These are phyloP conservation scores for Hipposideros larvatus DNA, from an alignment of 2,797 vertebrate genomes.

Conservation along the genomic window DNA sequence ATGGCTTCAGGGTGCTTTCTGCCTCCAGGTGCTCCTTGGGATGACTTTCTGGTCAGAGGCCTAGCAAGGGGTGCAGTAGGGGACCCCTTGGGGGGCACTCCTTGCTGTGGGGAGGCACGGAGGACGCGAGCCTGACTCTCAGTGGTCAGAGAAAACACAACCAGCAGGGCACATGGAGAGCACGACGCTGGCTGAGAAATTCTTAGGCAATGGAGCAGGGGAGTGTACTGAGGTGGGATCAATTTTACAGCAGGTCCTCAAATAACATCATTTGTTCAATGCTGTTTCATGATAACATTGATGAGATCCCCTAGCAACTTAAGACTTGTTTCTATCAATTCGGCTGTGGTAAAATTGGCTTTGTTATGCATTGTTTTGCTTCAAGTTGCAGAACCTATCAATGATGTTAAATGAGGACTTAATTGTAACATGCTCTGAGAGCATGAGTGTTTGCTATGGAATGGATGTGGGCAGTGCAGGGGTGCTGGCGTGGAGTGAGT, in stretches of 20 bases:
- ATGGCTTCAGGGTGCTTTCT: not conserved
- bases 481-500: rapidly evolving
- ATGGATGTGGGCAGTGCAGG: not conserved
- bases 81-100: not conserved
- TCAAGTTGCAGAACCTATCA: not conserved
- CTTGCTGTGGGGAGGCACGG: not conserved
- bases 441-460: not conserved
- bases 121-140: not conserved
- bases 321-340: not conserved
- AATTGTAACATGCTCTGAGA: not conserved
- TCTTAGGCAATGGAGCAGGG: not conserved
- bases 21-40: not conserved
- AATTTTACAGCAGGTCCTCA: not conserved
- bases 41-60: not conserved
- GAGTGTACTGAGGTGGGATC: no score
- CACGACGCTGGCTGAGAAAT: not conserved
- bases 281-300: not conserved
- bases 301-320: not conserved
- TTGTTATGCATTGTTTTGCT: not conserved
- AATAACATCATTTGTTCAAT: not conserved
- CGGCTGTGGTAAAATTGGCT: not conserved
- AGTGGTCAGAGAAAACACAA: not conserved
- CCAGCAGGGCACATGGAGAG: not conserved
- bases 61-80: not conserved
- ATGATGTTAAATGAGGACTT: not conserved